Conservation (phyloP, 2,888 invertebrate genomes). For the Pardosa pseudoannulata region DNA sequence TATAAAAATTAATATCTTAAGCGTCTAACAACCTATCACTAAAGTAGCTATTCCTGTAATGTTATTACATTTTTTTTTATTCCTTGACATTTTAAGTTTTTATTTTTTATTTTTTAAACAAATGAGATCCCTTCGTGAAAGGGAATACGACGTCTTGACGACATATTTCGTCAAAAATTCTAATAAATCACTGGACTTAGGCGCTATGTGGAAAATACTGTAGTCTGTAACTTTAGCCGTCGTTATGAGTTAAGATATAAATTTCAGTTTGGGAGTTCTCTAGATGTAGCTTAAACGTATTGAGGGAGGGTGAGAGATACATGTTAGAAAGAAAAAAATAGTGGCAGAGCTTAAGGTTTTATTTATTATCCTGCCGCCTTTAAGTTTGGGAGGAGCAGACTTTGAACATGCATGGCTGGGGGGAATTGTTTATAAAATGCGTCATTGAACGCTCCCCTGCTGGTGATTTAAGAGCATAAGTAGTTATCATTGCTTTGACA, state of each 20-base stretch:
- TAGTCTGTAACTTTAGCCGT: slow-evolving; percentile 12
- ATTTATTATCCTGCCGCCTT: background rate
- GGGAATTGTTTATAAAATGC: slow-evolving; percentile 36
- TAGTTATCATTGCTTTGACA: too few species aligned
- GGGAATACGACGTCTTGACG: background rate
- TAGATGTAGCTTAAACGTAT: background rate
- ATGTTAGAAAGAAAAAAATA: background rate
- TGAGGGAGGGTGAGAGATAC: background rate
- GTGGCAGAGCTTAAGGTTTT: slow-evolving; percentile 21
- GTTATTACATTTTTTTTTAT: background rate
- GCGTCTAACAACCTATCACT: background rate
- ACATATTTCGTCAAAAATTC: slow-evolving; percentile 30
- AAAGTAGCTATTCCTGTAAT: background rate
- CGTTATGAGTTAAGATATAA: slow-evolving; percentile 48
- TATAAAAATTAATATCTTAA: too few species aligned
- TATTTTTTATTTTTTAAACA: background rate
- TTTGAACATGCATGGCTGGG: background rate
- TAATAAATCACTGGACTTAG: slow-evolving; percentile 32
- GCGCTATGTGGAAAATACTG: slow-evolving; percentile 25
- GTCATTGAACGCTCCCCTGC: background rate
- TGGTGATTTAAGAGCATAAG: too few species aligned
- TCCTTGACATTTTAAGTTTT: background rate
- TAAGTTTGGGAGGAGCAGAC: background rate
- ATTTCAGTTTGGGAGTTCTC: slow-evolving; percentile 32
- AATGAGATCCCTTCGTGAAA: slow-evolving; percentile 6